Percentiles rank a stretch among this genome's conserved stretches.
Evolutionary conservation across 2,113 vertebrate genomes (phyloP).

Genomic region (Gadus chalcogrammus): DNA sequence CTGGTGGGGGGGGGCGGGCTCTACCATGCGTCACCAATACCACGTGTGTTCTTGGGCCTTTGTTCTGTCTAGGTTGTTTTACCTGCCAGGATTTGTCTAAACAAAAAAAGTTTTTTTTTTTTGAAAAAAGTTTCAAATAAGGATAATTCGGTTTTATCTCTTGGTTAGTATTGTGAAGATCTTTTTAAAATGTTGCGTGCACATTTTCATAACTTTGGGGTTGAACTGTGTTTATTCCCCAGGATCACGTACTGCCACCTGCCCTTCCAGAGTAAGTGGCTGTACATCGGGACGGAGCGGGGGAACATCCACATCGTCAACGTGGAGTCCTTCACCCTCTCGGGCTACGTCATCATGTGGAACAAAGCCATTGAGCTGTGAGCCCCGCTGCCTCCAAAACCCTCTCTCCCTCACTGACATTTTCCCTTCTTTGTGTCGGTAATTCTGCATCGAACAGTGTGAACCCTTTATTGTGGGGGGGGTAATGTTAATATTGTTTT

Average conservation of each 20-base stretch:
- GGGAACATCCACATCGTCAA: conserved; percentile 99
- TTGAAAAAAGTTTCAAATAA: too few species aligned
- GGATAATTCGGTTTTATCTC: too few species aligned
- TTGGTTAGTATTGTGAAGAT: neutral
- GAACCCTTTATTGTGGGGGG: too few species aligned
- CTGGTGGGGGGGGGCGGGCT: neutral
- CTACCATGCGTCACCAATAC: neutral
- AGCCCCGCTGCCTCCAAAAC: conserved; percentile 68
- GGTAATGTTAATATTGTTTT: too few species aligned
- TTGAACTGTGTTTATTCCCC: conserved; percentile 18
- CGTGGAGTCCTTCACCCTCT: conserved; percentile 98
- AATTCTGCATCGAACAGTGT: too few species aligned
- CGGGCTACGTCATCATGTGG: conserved; percentile 99
- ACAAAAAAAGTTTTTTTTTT: too few species aligned
- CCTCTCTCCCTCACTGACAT: neutral
- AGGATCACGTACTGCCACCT: conserved; percentile 99
- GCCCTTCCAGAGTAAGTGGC: conserved; percentile 99
- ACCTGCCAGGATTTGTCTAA: too few species aligned
- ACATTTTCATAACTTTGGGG: neutral
- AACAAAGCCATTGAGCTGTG: conserved; percentile 99
- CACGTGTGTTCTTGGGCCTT: neutral
- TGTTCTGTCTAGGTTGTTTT: too few species aligned
- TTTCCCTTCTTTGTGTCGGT: neutral
- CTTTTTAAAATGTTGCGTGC: neutral
- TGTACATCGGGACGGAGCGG: conserved; percentile 94